Base-by-base conservation (phyloP, 2,113 vertebrate species). In the Clarias magur region DNA sequence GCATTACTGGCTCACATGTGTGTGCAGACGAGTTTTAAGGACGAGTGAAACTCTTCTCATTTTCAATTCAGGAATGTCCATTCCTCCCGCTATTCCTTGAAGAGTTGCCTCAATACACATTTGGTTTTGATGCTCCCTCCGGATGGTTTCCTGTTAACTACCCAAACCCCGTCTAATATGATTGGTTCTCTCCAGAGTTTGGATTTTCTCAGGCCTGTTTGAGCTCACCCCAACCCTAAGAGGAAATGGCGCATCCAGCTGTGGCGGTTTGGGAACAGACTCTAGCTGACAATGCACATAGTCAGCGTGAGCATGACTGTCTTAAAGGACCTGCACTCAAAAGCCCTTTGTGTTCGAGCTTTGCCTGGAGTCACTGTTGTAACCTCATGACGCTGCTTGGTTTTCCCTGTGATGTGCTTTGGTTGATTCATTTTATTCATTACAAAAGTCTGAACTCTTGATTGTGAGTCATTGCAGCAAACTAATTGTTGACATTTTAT, bases 201-300 rank as follows among this genome's bases (percentile, higher is more conserved):
- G 79, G 30, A 8, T 42, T 15, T 21, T 81, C 79, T 25, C 0
- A 11, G 57, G 30, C 23, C 57, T 81, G 4, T 81, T 42, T 81
- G 30, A 81, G 79, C 57, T 81, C 19, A 62, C 57, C 25, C 19
- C 38, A 81, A 38, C 79, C 30, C 25, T 62, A 38, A 81, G 21
- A 62, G 79, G 79, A 81, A 81, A 81, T 81, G 30, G 54, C 34
- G 25, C 21, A 62, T 81, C 57, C 57, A 81, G 57, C 57, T 42
- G 57, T 30, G 38, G 30, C 53, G 21, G 78, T 34, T 60, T 59
- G 56, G 56, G 56, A 34, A 48, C 75, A 78, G 30, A 60, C 17
- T 80, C 79, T 23, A 59, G 79, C 57, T 81, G 79, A 81, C 79
- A 8, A 10, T 62, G 30, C 79, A 42, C 79, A 62, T 81, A 62